Conservation (phyloP, 1,140 invertebrate genomes). For the Propsilocerus akamusi region DNA sequence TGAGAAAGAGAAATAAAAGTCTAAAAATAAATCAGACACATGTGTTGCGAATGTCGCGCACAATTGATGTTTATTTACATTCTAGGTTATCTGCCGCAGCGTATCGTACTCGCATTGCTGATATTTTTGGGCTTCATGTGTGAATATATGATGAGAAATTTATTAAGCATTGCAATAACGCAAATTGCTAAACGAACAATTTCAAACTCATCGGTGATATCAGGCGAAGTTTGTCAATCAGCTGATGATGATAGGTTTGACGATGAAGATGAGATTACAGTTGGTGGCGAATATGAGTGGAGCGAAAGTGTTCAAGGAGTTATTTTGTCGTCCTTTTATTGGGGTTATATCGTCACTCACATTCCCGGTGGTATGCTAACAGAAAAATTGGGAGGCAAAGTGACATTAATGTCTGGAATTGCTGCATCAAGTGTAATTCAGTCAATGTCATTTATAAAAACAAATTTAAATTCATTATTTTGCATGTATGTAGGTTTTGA, state of each 20-base stretch:
- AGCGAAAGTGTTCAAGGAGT: constrained; percentile 34
- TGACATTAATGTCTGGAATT: constrained; percentile 28
- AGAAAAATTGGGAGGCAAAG: constrained; percentile 35
- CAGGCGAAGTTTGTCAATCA: constrained; percentile 14
- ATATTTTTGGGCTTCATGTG: constrained; percentile 40
- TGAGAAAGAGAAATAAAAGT: too few species aligned
- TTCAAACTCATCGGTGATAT: constrained; percentile 10
- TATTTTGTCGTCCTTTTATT: constrained; percentile 36
- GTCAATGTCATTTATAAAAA: too few species aligned
- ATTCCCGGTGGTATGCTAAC: constrained; percentile 38
- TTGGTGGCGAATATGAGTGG: constrained; percentile 31
- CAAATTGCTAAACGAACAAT: constrained; percentile 34
- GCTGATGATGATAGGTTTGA: constrained; percentile 20
- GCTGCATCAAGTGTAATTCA: constrained; percentile 18
- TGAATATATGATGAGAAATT: constrained; percentile 48
- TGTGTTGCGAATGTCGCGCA: too few species aligned
- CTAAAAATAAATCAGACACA: too few species aligned
- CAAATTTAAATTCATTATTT: too few species aligned
- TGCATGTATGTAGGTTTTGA: constrained; percentile 41
- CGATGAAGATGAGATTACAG: constrained; percentile 17
- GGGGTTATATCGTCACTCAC: constrained; percentile 40
- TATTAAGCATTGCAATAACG: constrained; percentile 51
- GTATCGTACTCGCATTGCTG: constrained; percentile 32
- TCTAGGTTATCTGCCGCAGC: neutral
- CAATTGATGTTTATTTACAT: neutral